Evolutionary conservation across 2,888 invertebrate species (phyloP).

Genomic region (Chrysolina americana): DNA sequence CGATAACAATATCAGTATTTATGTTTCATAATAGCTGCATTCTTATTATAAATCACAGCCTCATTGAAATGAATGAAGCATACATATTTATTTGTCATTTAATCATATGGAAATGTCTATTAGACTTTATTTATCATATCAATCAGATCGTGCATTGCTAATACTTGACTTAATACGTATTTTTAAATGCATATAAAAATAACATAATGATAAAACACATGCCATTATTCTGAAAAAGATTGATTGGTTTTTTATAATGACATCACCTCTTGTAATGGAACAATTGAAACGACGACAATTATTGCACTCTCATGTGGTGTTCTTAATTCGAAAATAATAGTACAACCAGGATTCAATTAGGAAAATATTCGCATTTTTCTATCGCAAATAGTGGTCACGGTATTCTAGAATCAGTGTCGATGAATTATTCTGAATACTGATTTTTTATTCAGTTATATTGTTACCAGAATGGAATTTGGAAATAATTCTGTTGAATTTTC

Average conservation of each 20-base stretch:
- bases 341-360: not conserved
- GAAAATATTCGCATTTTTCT: not conserved
- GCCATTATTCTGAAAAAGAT: slow-evolving; percentile 5
- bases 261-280: slow-evolving; percentile 20
- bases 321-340: slow-evolving; percentile 18
- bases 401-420: not conserved
- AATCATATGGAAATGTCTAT: slow-evolving; percentile 51
- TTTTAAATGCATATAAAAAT: slow-evolving; percentile 3
- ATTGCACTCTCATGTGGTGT: slow-evolving; percentile 11
- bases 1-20: slow-evolving; percentile 4
- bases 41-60: not conserved
- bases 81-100: slow-evolving; percentile 58
- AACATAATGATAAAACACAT: not conserved
- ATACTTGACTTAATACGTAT: slow-evolving; percentile 22
- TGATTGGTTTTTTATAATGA: slow-evolving; percentile 26
- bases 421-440: not conserved
- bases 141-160: slow-evolving; percentile 33
- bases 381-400: not conserved
- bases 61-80: slow-evolving; percentile 28
- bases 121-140: slow-evolving; percentile 43
- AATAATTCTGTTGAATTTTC: too few species aligned
- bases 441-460: not conserved
- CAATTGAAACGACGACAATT: slow-evolving; percentile 20
- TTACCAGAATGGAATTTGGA: too few species aligned
- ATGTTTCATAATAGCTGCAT: slow-evolving; percentile 8